phyloP scores from a whole-genome alignment of 64 coral and sea anemone species.

The Trachythela sp. region DNA sequence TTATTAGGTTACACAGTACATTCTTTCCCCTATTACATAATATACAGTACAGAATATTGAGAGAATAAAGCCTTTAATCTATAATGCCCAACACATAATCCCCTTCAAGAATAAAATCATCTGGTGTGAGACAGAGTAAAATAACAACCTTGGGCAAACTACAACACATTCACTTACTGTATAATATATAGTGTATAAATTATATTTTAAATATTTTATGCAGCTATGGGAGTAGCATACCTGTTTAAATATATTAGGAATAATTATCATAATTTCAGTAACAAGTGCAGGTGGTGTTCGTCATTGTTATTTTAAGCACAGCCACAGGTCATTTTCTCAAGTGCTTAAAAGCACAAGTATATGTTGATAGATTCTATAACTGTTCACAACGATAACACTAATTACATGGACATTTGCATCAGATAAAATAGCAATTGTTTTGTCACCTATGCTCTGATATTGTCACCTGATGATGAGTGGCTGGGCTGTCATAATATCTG shows the following conservation, averaged over 20 bases:
- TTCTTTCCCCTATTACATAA: no score
- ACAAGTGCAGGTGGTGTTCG: neutral
- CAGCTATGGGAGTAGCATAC: neutral
- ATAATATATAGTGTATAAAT: no score
- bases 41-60: no score
- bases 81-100: no score
- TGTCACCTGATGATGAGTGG: neutral
- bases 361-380: neutral
- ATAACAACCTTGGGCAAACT: no score
- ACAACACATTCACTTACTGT: no score
- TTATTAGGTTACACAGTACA: no score
- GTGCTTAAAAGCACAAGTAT: neutral
- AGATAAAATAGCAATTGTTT: neutral
- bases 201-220: no score
- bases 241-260: neutral
- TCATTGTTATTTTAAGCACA: neutral
- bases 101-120: no score
- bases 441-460: neutral
- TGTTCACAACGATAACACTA: neutral
- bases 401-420: neutral
- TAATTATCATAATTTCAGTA: neutral
- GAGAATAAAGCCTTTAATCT: no score
- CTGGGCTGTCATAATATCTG: neutral
- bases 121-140: no score
- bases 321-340: neutral